Base-by-base conservation (phyloP, 2,888 invertebrate species). In the Trachelus tabidus region DNA sequence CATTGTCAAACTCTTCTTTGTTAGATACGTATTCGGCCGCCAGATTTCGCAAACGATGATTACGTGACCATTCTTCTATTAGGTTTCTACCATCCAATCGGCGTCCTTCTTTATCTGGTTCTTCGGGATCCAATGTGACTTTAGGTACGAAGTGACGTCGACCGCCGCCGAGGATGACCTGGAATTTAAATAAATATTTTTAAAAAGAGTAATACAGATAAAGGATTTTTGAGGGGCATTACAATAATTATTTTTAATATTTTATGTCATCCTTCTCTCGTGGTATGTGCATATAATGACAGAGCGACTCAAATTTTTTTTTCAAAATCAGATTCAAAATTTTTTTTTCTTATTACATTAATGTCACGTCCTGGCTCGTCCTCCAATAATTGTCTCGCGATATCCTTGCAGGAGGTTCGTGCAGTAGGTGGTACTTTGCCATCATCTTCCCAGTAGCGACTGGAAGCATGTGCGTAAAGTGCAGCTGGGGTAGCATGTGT, bases 151-250 rank as follows among this genome's bases (percentile, higher is more conserved):
- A 96, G 87, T 96, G 95, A 73, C 95, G 93, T 83, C 96, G 92
- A 0, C 96, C 96, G 1, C 96, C 96, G 1, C 96, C 96, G 89
- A 96, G 93, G 75, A 96, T 93, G 12, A 96, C 96, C 96, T 96
- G 88, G 34, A 89, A 88, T 80, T 75, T 84, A 30, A 78, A 69
- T 77, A 74, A 34, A 68, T 23, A 3, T 33, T 37, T 40, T 6
- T 56, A 6, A 30, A 74, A 11, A 35, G 31, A 68, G 3, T 34
- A 34, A 23, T 74, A 4, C 2, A 56, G 12, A 11, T 3, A 15
- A 71, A 71, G 11, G 11, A 3, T 71, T 6, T 15, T 40, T 23
- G 37, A 15, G 37, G 1, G 4, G 15, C 15, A 15, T 15, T 15
- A 4, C 12, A 35, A 34, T 0, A 35, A 0, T 35, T 35, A 12